Evolutionary conservation across 2,797 vertebrate genomes (phyloP), one percentile per base, ranked within the genome.

Genomic region (Sebastes melanostomus): DNA sequence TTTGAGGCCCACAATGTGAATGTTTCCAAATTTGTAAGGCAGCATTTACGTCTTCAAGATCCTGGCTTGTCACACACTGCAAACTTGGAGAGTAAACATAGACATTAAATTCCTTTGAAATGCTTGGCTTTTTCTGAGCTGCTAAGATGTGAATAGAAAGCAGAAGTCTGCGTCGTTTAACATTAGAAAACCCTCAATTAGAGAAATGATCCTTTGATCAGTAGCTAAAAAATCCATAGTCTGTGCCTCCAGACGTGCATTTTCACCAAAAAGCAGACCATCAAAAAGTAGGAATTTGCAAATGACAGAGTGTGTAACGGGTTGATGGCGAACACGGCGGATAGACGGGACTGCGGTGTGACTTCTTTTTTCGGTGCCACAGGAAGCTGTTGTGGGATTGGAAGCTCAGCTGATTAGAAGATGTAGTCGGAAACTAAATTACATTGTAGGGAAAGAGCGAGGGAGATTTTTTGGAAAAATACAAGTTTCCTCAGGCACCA

Each of bases 221-320:
- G 59, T 14, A n/a, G 72, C 78, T 32, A 60, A 55, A 72, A 86
- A 74, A 62, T 72, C 72, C 63, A 16, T 13, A 27, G 74, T 59
- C 73, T 81, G 62, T 46, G 61, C 77, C 76, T 78, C 36, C 75
- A 56, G 78, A 61, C 46, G 59, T 77, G 78, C 50, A 18, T 75
- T 87, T 85, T 62, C 58, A 74, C 74, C 75, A 66, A 81, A 30
- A 63, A 69, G 46, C 77, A 34, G 70, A 88, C 80, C 88, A 84
- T 92, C 82, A 88, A 80, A 90, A 86, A 76, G 82, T 42, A 91
- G 91, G 92, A 94, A 92, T 94, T 89, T 86, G 77, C 79, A 94
- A 95, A 95, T 95, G 84, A 94, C 83, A 94, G 91, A 91, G 88
- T 87, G 67, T 9, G 67, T 25, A 16, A 25, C 32, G 73, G 71